Evolutionary conservation across 1,140 invertebrate genomes (phyloP).

Genomic region (Whitmania pigra): DNA sequence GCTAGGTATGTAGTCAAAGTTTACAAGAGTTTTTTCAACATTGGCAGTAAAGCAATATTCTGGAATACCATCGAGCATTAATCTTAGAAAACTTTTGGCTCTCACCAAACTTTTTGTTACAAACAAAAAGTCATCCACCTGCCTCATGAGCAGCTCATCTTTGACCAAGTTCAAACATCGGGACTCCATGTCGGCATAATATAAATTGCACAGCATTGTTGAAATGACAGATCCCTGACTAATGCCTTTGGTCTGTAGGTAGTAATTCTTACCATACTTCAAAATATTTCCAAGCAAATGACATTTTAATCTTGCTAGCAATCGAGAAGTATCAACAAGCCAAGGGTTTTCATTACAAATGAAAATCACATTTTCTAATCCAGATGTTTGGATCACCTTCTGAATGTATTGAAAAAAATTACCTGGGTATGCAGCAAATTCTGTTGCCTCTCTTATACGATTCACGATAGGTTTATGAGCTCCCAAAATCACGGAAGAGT

Average conservation of each 20-base stretch:
- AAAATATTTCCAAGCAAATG: slow-evolving; percentile 21
- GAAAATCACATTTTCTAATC: slow-evolving; percentile 3
- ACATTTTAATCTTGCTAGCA: slow-evolving; percentile 15
- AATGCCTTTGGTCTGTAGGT: slow-evolving; percentile 19
- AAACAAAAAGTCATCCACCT: slow-evolving; percentile 13
- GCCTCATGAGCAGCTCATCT: slow-evolving; percentile 17
- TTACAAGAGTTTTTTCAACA: slow-evolving; percentile 6
- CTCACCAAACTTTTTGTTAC: background rate
- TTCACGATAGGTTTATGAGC: background rate
- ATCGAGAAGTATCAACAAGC: background rate
- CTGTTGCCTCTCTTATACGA: background rate
- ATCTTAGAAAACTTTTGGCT: slow-evolving; percentile 7
- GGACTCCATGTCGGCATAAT: slow-evolving; percentile 20
- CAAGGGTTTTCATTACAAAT: background rate
- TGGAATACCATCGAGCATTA: slow-evolving; percentile 5
- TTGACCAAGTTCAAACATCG: background rate
- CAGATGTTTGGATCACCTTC: background rate
- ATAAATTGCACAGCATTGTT: slow-evolving; percentile 19
- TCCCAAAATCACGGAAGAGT: background rate
- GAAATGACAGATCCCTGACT: slow-evolving; percentile 20
- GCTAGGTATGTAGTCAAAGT: background rate
- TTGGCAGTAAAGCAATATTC: slow-evolving; percentile 6
- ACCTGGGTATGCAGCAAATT: background rate
- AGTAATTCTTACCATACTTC: slow-evolving; percentile 2
- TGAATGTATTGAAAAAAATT: background rate